Evolutionary conservation across 2,113 vertebrate species (phyloP).

Genomic region (Brachyhypopomus gauderio): DNA sequence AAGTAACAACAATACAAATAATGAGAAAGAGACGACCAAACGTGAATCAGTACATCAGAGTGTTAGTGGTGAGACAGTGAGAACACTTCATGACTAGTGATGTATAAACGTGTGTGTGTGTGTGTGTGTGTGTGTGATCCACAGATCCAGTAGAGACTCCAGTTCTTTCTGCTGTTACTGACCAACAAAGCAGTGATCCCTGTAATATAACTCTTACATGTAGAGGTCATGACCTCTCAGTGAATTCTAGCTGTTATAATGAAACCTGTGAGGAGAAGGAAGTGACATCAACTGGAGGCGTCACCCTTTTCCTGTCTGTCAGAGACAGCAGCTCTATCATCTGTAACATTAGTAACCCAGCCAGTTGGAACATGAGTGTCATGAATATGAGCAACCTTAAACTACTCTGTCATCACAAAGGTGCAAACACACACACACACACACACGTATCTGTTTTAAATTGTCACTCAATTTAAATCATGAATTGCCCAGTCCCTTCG

Average conservation of each 20-base stretch:
- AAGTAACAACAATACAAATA: too few relatives aligned
- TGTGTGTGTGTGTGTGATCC: too few relatives aligned
- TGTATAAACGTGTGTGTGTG: too few relatives aligned
- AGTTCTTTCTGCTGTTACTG: neutral
- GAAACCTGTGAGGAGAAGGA: neutral
- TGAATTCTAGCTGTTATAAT: slow-evolving; percentile 3
- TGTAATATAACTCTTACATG: slow-evolving; percentile 26
- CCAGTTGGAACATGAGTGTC: slow-evolving; percentile 18
- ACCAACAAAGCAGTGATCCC: slow-evolving; percentile 3
- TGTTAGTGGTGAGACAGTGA: too few relatives aligned
- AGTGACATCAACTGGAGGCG: neutral
- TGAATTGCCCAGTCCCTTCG: too few relatives aligned
- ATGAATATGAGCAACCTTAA: neutral
- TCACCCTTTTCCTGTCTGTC: slow-evolving; percentile 2
- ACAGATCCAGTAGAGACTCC: neutral
- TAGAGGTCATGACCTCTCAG: neutral
- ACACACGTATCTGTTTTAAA: neutral
- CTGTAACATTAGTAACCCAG: slow-evolving; percentile 27
- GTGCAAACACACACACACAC: neutral
- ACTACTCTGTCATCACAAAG: neutral
- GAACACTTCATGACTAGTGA: too few relatives aligned
- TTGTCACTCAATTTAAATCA: too few relatives aligned
- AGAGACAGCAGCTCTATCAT: neutral
- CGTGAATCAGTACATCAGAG: too few relatives aligned
- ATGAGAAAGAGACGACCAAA: too few relatives aligned